phyloP scores from a whole-genome alignment of 1,140 invertebrate genomes.

The Onthophagus taurus region DNA sequence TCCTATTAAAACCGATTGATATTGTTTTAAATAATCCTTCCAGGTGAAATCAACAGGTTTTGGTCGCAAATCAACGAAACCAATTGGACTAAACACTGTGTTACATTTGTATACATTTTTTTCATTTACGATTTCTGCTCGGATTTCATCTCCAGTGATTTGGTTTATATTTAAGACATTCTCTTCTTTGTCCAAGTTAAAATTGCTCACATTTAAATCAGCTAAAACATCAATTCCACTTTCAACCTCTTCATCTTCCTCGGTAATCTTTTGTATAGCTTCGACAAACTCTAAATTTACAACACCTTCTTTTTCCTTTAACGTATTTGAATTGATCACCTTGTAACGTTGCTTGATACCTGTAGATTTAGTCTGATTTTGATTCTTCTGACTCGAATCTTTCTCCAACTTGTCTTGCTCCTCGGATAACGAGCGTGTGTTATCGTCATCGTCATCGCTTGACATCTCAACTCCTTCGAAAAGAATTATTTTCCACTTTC shows the following conservation, averaged over 20 bases:
- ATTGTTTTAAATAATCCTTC: neutral
- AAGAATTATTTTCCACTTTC: neutral
- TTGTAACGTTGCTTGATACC: constrained; percentile 20
- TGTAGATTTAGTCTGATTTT: neutral
- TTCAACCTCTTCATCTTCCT: constrained; percentile 36
- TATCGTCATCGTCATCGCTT: constrained; percentile 35
- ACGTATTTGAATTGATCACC: constrained; percentile 20
- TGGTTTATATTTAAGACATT: constrained; percentile 28
- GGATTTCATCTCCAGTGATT: constrained; percentile 20
- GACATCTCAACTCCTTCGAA: constrained; percentile 34
- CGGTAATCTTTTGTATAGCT: constrained; percentile 33
- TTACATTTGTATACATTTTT: neutral
- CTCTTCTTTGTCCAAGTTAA: constrained; percentile 27
- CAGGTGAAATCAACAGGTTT: constrained; percentile 5
- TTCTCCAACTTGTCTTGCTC: constrained; percentile 20
- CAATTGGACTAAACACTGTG: constrained; percentile 28
- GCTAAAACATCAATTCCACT: constrained; percentile 46
- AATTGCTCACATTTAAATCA: constrained; percentile 20
- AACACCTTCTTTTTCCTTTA: constrained; percentile 22
- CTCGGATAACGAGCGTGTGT: constrained; percentile 29
- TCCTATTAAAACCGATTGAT: neutral
- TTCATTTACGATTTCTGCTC: constrained; percentile 2
- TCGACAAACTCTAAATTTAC: constrained; percentile 21
- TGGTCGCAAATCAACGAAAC: constrained; percentile 31
- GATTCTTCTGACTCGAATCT: neutral